Base-by-base conservation (phyloP, 2,113 vertebrate genomes). In the Xenotilapia flavipinnis region DNA sequence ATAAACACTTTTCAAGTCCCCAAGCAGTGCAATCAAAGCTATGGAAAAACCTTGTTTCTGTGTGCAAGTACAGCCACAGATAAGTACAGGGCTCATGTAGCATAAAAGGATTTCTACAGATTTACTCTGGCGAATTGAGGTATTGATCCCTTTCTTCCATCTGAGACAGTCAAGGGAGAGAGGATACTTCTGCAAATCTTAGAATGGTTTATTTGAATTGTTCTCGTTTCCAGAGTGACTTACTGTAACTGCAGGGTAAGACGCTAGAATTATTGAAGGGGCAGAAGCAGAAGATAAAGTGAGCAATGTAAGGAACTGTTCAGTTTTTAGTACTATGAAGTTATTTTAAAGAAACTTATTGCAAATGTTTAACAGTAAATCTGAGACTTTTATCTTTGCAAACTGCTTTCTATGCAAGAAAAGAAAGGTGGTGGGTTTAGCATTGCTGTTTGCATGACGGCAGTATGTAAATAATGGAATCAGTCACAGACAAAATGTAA, bases 41-140 rank as follows among this genome's bases (percentile, higher is more conserved):
- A 54, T 23, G n/a, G 82, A 83, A 81, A 38, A 82, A 21, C 40
- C 38, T 19, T 62, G 77, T 86, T 88, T 85, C 79, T 33, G 49
- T 79, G 89, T 79, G 49, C 53, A 83, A 47, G 56, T 28, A 70
- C 42, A 90, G 90, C 87, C 80, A 45, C 75, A 85, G 87, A 91
- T 91, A 86, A 94, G 85, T 21, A 73, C n/a, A 75, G 33, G 53
- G 82, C 62, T 91, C 89, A 86, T 84, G 86, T 38, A 58, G 87
- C 84, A 87, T 92, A 86, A 91, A 90, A 81, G 70, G 82, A 94
- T 93, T 94, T 92, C 81, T 26, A n/a, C 84, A 89, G 90, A 92
- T 89, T 89, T 88, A 89, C 80, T 90, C 82, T 79, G 80, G 80
- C 14, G 28, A 70, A 47, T 83, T 1, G 11, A 84, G 47, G 70